Evolutionary conservation across 1,140 invertebrate genomes (phyloP).

Genomic region (Listronotus oregonensis): DNA sequence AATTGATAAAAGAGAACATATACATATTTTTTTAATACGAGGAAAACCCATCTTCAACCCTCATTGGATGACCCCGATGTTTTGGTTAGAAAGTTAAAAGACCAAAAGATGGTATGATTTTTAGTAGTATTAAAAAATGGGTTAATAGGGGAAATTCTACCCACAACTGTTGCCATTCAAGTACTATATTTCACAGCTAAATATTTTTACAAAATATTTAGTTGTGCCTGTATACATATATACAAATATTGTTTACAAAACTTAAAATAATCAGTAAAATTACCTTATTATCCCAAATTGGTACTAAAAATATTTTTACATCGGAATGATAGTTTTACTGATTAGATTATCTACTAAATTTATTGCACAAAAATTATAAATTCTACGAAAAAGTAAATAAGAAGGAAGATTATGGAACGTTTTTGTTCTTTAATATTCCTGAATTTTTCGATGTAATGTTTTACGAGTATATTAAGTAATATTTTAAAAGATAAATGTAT

Average conservation of each 20-base stretch:
- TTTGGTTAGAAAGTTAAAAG: no score
- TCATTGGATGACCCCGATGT: no score
- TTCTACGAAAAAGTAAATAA: neutral
- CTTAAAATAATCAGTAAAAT: conserved; percentile 11
- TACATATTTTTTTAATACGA: no score
- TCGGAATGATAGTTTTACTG: conserved; percentile 11
- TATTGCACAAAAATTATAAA: conserved; percentile 20
- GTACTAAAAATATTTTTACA: conserved; percentile 2
- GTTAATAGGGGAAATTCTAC: no score
- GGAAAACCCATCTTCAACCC: no score
- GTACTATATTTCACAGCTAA: no score
- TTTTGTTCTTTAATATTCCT: conserved; percentile 5
- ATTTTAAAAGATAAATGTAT: no score
- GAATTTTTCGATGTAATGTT: conserved; percentile 11
- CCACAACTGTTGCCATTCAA: no score
- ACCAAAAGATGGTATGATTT: no score
- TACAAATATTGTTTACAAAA: neutral
- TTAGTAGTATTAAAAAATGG: no score
- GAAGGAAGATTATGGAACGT: neutral
- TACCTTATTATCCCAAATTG: neutral
- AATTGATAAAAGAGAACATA: no score
- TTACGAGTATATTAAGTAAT: no score
- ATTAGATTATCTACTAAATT: conserved; percentile 24
- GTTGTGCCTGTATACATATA: neutral
- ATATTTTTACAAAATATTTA: neutral